Evolutionary conservation across 2,113 vertebrate genomes (phyloP), one percentile per base, ranked within the genome.

Genomic region (Cryptoleucopteryx plumbea): DNA sequence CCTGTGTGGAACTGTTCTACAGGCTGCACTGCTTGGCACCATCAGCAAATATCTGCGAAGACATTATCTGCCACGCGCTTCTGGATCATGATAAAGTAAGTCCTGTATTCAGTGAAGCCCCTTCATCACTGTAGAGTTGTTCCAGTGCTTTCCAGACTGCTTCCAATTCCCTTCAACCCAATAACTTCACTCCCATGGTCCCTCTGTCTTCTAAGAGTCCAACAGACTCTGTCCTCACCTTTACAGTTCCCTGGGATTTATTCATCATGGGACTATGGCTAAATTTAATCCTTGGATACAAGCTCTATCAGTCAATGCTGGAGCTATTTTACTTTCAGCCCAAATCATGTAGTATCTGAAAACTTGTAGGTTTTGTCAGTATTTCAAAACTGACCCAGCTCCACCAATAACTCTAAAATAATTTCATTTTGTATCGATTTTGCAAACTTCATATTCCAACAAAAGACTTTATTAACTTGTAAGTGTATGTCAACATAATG

Each of bases 1-100:
- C 99, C 84, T 99, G 99, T 10, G 99, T 99, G 81, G 99, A 99
- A 62, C 97, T 99, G 32, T 99, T 99, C 96, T 99, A 99, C 97
- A 98, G 98, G 59, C 98, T 99, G 23, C 99, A 99, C 97, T 99
- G 99, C 98, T 97, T 99, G 97, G 99, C 99, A 56, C 99, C 99
- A 0, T 98, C 99, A 2, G 98, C 99, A 32, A 98, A 96, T 89
- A 98, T 99, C 98, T 99, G 99, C 7, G 99, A 99, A 94, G 99
- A 99, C 95, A 99, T 99, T 91, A 99, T 99, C 97, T 99, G 99
- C 96, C 99, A 99, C 4, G 98, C 99, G 1, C 98, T 99, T 20
- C 75, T 99, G 96, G 98, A 99, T 95, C 96, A 92, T 40, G 98
- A 99, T 95, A 99, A 99, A 98, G 99, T 99, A 36, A 88, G 97